phyloP scores from a whole-genome alignment of 2,888 invertebrate genomes.

The Dynastes hyllus region DNA sequence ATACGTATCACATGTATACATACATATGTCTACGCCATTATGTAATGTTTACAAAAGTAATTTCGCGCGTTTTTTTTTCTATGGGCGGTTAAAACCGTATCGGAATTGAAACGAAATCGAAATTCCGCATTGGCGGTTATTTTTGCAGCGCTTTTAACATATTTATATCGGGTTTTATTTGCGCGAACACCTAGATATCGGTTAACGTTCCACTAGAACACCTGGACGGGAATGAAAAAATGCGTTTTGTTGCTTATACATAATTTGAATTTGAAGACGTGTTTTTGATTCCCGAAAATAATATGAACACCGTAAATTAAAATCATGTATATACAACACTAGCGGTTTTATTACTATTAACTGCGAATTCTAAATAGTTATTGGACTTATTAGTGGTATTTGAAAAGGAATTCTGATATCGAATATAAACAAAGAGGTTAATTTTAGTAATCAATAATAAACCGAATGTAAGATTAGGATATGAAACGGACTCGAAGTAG shows the following conservation, averaged over 20 bases:
- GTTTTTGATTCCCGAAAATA: not conserved
- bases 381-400: not conserved
- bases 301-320: not conserved
- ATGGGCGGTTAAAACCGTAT: not conserved
- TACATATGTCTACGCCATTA: slow-evolving; percentile 1
- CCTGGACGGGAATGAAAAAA: not conserved
- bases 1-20: slow-evolving; percentile 1
- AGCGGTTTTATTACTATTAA: not conserved
- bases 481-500: not conserved
- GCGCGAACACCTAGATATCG: not conserved
- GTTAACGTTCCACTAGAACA: not conserved
- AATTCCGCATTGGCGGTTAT: slow-evolving; percentile 14
- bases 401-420: not conserved
- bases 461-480: not conserved
- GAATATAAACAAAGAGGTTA: not conserved
- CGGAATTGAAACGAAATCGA: slow-evolving; percentile 6
- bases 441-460: slow-evolving; percentile 11
- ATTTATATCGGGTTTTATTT: slow-evolving; percentile 4
- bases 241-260: not conserved
- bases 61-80: slow-evolving; percentile 10
- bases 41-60: slow-evolving; percentile 20
- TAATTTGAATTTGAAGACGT: not conserved
- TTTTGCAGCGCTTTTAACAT: not conserved
- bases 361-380: not conserved
- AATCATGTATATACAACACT: not conserved